Conservation (phyloP, 2,113 vertebrate species). For the Calonectris borealis region DNA sequence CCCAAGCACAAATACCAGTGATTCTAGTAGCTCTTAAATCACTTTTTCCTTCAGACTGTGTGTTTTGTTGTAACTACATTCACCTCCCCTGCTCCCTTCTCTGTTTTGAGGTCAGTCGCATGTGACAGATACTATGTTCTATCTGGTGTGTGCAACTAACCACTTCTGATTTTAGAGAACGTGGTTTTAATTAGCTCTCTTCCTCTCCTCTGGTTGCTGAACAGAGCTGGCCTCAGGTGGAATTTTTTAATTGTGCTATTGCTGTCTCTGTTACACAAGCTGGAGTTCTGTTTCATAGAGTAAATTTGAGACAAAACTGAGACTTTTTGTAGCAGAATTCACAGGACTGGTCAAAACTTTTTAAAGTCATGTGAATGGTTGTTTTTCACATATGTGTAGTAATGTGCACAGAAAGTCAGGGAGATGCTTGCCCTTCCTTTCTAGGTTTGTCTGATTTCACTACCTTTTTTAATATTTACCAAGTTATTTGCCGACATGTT, state of each 20-base stretch:
- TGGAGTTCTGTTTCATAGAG: not conserved
- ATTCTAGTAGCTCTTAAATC: conserved; percentile 10
- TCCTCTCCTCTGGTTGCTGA: conserved; percentile 21
- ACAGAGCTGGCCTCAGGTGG: conserved; percentile 46
- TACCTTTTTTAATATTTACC: not conserved
- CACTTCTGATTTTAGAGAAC: conserved; percentile 16
- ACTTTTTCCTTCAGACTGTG: not conserved
- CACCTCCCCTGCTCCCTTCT: not conserved
- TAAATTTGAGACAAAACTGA: not conserved
- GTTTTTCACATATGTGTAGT: not conserved
- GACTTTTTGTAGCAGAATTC: not conserved
- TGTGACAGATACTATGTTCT: conserved; percentile 16
- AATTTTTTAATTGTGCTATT: conserved; percentile 30
- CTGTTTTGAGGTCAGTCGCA: conserved; percentile 17
- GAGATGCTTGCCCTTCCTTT: not conserved
- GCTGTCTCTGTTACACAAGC: not conserved
- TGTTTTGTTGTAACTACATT: not conserved
- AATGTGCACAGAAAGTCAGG: not conserved
- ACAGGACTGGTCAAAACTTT: not conserved
- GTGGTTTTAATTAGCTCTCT: conserved; percentile 50
- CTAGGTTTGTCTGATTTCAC: not conserved
- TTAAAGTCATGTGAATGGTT: not conserved
- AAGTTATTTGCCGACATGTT: not conserved
- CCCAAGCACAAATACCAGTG: not conserved
- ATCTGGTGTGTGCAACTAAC: not conserved